These are phyloP conservation scores for Carassius auratus DNA, from an alignment of 2,113 vertebrate genomes.

Conservation along the genomic window DNA sequence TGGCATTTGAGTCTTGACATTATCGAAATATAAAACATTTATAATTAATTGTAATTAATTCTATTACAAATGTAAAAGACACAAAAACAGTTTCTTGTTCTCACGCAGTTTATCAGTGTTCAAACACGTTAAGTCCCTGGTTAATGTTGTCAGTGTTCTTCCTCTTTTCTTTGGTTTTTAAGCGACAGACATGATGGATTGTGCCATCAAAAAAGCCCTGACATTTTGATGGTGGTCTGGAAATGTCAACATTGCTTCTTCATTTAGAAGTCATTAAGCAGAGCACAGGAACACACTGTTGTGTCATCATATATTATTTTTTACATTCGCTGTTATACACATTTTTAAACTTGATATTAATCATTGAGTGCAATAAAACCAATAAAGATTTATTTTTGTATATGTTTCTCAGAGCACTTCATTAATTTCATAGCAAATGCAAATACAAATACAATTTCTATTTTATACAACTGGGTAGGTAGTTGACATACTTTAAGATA, in stretches of 20 bases:
- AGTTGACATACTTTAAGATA: neutral
- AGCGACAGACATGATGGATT: slow-evolving; percentile 4
- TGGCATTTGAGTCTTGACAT: neutral
- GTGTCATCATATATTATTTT: neutral
- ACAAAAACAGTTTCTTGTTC: neutral
- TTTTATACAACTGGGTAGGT: neutral
- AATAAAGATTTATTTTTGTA: slow-evolving; percentile 12
- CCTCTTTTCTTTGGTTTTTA: slow-evolving; percentile 31
- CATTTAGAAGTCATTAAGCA: neutral
- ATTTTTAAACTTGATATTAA: neutral
- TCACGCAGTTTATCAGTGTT: neutral
- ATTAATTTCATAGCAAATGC: neutral
- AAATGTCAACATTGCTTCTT: slow-evolving; percentile 15
- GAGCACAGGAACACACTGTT: neutral
- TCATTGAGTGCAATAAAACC: slow-evolving; percentile 19
- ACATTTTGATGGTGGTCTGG: slow-evolving; percentile 34
- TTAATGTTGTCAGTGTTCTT: neutral
- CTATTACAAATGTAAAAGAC: neutral
- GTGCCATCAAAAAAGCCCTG: slow-evolving; percentile 7
- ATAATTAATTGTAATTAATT: neutral
- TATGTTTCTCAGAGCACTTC: neutral
- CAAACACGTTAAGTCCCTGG: neutral
- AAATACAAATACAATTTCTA: neutral
- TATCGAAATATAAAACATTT: neutral
- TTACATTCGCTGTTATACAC: neutral